Evolutionary conservation across 2,797 vertebrate species (phyloP).

Genomic region (Gephyroberyx darwinii): DNA sequence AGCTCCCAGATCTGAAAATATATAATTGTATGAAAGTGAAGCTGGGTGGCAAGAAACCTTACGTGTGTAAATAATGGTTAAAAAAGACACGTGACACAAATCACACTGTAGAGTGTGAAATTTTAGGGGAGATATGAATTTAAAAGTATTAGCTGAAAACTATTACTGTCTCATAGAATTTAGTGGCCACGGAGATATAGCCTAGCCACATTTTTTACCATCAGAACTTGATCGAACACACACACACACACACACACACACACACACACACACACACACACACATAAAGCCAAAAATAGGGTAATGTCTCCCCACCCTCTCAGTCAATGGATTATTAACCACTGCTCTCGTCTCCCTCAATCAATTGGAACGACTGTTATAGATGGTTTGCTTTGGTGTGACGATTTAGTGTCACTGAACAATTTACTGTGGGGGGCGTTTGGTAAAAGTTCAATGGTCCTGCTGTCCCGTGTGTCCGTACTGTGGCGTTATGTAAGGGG

Average conservation of each 20-base stretch:
- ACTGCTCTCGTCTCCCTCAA: constrained; percentile 16
- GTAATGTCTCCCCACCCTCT: constrained; percentile 21
- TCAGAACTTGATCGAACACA: not conserved
- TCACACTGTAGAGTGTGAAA: no score
- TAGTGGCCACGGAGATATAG: not conserved
- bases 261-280: not conserved
- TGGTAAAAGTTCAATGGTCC: constrained; percentile 8
- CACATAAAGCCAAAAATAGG: constrained; percentile 29
- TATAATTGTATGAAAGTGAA: no score
- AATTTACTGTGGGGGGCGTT: constrained; percentile 9
- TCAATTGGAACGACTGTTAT: constrained; percentile 25
- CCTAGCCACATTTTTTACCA: not conserved
- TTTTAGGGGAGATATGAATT: no score
- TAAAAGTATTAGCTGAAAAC: no score
- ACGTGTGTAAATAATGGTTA: no score
- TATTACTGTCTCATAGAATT: no score
- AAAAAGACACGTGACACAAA: no score
- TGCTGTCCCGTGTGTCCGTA: not conserved
- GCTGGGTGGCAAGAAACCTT: no score
- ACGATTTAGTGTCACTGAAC: constrained; percentile 25
- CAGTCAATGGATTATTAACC: constrained; percentile 43
- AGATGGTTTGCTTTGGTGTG: constrained; percentile 17
- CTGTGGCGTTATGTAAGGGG: no score
- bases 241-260: constrained; percentile 1
- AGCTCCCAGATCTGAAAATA: no score